Evolutionary conservation across 2,113 vertebrate genomes (phyloP).

Genomic region (Melanotaenia duboulayi): DNA sequence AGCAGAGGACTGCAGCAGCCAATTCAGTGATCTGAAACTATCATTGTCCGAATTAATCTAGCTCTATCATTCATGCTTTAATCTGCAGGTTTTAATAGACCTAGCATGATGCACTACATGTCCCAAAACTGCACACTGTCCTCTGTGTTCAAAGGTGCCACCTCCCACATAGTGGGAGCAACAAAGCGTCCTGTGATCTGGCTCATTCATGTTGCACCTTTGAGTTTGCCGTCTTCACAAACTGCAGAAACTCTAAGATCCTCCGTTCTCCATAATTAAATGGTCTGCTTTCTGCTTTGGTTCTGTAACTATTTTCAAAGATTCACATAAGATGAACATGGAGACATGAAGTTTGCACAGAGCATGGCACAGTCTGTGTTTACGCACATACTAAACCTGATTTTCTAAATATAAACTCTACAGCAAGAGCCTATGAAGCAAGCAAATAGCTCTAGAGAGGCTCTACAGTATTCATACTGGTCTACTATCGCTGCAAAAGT

Average conservation of each 20-base stretch:
- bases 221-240: constrained; percentile 40
- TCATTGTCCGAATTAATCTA: too few species aligned
- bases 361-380: constrained; percentile 10
- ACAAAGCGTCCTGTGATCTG: constrained; percentile 26
- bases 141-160: constrained; percentile 23
- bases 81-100: constrained; percentile 20
- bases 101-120: neutral
- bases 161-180: constrained; percentile 4
- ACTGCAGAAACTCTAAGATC: constrained; percentile 10
- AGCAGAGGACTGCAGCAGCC: neutral
- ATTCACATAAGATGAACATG: neutral
- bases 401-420: constrained; percentile 45
- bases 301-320: neutral
- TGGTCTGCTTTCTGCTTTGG: neutral
- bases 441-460: constrained; percentile 18
- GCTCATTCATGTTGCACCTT: constrained; percentile 21
- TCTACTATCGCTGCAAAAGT: constrained; percentile 39
- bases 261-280: neutral
- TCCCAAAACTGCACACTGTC: neutral
- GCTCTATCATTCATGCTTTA: constrained; percentile 10
- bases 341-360: neutral
- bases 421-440: constrained; percentile 22
- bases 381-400: constrained; percentile 16
- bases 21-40: neutral
- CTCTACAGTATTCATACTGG: constrained; percentile 19